These are phyloP conservation scores for Apolygus lucorum DNA, from an alignment of 1,140 invertebrate species.

Conservation along the genomic window DNA sequence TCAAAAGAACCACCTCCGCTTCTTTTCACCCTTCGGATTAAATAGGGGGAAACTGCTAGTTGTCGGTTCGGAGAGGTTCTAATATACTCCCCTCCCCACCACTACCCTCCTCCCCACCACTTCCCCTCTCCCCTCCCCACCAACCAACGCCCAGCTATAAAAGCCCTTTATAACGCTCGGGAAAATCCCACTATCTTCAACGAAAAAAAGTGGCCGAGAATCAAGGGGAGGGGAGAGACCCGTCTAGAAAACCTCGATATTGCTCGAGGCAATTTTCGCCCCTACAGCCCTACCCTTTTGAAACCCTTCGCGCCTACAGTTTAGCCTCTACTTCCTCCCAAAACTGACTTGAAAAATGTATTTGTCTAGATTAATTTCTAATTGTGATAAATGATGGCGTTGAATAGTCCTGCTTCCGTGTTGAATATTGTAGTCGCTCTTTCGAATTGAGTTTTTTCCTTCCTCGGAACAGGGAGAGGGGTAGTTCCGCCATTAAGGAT, in stretches of 20 bases:
- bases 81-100: too few relatives aligned
- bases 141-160: neutral
- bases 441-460: neutral
- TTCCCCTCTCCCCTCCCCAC: neutral
- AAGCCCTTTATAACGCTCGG: neutral
- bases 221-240: too few relatives aligned
- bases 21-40: too few relatives aligned
- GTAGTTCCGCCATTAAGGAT: neutral
- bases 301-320: conserved; percentile 27
- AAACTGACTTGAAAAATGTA: neutral
- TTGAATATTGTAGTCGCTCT: neutral
- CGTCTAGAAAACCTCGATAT: neutral
- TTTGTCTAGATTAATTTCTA: neutral
- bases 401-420: neutral
- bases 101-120: too few relatives aligned
- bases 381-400: neutral
- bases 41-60: too few relatives aligned
- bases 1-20: too few relatives aligned
- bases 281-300: conserved; percentile 3
- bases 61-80: too few relatives aligned
- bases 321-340: conserved; percentile 21
- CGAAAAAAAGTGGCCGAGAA: neutral
- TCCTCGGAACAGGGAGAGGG: neutral
- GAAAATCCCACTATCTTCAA: neutral
- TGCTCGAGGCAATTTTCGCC: neutral